phyloP scores from a whole-genome alignment of 2,113 vertebrate genomes.

The Tringa solitaria region DNA sequence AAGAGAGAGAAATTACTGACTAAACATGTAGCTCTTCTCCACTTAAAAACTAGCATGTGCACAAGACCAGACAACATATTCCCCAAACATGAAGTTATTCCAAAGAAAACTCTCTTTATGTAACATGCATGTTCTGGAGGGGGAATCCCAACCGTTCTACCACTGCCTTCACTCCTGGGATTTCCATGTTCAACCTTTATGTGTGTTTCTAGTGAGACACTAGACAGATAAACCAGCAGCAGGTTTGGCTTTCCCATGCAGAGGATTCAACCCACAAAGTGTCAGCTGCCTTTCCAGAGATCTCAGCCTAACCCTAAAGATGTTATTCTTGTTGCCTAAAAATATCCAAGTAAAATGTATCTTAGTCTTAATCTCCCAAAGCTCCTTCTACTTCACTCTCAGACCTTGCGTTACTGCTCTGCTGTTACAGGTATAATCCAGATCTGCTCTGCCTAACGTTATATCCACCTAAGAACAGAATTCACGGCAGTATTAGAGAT shows the following conservation, averaged over 20 bases:
- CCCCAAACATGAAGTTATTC: not conserved
- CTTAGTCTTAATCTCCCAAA: not conserved
- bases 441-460: not conserved
- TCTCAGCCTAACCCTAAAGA: not conserved
- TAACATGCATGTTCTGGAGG: rapidly evolving
- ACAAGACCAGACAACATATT: not conserved
- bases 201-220: rapidly evolving
- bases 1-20: slow-evolving; percentile 31
- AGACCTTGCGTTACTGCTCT: not conserved
- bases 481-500: not conserved
- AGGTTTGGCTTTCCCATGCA: not conserved
- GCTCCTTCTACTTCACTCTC: not conserved
- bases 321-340: not conserved
- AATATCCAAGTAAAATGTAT: not conserved
- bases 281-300: not conserved
- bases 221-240: not conserved
- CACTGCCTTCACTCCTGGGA: not conserved
- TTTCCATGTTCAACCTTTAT: rapidly evolving
- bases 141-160: not conserved
- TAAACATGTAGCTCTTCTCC: not conserved
- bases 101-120: not conserved
- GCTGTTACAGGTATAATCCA: not conserved
- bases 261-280: not conserved
- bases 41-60: not conserved
- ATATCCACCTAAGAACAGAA: not conserved